Percentiles rank a stretch among this genome's conserved stretches.
These are phyloP conservation scores for Eudasyphora cyanicolor DNA, from an alignment of 2,888 invertebrate species.

Conservation along the genomic window DNA sequence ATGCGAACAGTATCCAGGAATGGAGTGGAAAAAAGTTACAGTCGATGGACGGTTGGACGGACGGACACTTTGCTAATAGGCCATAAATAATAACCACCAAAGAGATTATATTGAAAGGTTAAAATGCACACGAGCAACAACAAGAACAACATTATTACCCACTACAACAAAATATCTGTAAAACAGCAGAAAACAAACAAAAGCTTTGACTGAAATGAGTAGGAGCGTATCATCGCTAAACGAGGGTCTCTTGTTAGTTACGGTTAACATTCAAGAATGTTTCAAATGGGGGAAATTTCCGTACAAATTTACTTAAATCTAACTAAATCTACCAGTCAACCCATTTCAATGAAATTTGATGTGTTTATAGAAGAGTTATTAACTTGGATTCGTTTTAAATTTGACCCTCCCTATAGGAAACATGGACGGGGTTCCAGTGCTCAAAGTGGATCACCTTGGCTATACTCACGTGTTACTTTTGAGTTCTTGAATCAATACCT, in stretches of 20 bases:
- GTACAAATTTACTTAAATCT: no score
- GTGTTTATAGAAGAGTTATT: no score
- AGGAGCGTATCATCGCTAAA: slow-evolving; percentile 59
- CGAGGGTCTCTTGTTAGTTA: slow-evolving; percentile 48
- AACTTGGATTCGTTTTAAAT: no score
- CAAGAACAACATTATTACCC: slow-evolving; percentile 66
- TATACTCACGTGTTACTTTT: no score
- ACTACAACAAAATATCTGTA: slow-evolving; percentile 66
- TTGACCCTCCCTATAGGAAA: no score
- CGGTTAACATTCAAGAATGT: slow-evolving; percentile 32
- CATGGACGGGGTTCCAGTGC: no score
- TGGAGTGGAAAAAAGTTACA: slow-evolving; percentile 67
- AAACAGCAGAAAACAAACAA: slow-evolving; percentile 34
- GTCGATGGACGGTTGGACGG: slow-evolving; percentile 68
- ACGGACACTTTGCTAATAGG: slow-evolving; percentile 77
- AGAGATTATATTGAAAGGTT: slow-evolving; percentile 62
- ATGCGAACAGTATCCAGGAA: not conserved
- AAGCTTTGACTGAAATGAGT: slow-evolving; percentile 42
- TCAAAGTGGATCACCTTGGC: no score
- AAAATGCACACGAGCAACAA: slow-evolving; percentile 49
- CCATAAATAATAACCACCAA: slow-evolving; percentile 78
- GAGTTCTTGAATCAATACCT: no score
- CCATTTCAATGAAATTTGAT: no score
- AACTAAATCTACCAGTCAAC: no score
- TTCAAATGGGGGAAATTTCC: no score